A percentile compares a stretch with the other conserved stretches of the same genome.
These are phyloP conservation scores for Laticauda laticaudata DNA, from an alignment of 2,113 vertebrate species.

Conservation along the genomic window DNA sequence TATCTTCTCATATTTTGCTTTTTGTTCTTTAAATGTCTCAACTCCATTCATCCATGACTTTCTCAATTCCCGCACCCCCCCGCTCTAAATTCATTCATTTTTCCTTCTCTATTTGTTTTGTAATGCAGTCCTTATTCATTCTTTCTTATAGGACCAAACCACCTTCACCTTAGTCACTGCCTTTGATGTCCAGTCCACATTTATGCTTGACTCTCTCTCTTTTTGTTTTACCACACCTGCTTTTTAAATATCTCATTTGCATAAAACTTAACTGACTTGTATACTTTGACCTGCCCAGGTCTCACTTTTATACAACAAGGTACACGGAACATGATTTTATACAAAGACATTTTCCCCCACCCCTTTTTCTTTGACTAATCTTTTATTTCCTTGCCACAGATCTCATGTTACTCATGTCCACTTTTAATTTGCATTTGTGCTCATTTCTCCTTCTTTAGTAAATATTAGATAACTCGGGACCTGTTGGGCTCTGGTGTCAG, in stretches of 20 bases:
- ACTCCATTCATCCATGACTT: neutral
- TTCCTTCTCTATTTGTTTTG: neutral
- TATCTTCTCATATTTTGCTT: neutral
- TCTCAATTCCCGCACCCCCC: neutral
- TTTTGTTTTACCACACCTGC: neutral
- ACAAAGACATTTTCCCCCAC: neutral
- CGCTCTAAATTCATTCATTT: neutral
- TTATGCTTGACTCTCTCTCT: neutral
- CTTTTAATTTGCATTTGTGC: neutral
- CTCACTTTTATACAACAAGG: neutral
- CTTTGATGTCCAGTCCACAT: neutral
- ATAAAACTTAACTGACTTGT: neutral
- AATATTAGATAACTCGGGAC: neutral
- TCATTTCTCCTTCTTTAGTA: neutral
- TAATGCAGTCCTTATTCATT: neutral
- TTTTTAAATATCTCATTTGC: neutral
- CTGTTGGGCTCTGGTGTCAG: neutral
- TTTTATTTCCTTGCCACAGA: neutral
- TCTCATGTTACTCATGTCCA: neutral
- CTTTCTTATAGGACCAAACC: neutral
- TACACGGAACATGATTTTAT: neutral
- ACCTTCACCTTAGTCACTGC: neutral
- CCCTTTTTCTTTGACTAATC: neutral
- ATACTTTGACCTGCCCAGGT: neutral
- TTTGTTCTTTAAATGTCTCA: neutral